Evolutionary conservation across 1,140 invertebrate genomes (phyloP).

Genomic region (Belonocnema kinseyi): DNA sequence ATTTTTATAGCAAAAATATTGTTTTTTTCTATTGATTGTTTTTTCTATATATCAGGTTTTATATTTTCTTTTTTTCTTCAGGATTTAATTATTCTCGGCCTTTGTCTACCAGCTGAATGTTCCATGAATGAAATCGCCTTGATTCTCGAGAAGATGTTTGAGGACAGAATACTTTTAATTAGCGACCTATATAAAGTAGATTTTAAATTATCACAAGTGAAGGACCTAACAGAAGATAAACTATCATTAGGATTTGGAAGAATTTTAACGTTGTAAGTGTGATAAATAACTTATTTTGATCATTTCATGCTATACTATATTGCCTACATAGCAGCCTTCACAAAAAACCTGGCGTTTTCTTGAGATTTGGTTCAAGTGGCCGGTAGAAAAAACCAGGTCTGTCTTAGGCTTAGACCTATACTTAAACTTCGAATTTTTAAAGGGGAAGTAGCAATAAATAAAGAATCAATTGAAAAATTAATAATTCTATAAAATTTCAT

Average conservation of each 20-base stretch:
- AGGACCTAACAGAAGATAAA: constrained; percentile 57
- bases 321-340: too few relatives aligned
- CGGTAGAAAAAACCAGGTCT: too few relatives aligned
- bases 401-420: too few relatives aligned
- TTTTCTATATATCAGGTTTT: not conserved
- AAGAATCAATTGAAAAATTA: too few relatives aligned
- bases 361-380: too few relatives aligned
- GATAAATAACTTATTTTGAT: not conserved
- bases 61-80: constrained; percentile 39
- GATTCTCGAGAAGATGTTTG: constrained; percentile 59
- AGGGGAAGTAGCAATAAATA: too few relatives aligned
- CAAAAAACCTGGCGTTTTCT: too few relatives aligned
- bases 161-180: constrained; percentile 52
- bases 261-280: constrained; percentile 13
- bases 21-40: not conserved
- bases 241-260: constrained; percentile 38
- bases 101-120: constrained; percentile 69
- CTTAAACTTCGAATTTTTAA: too few relatives aligned
- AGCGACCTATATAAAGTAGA: constrained; percentile 59
- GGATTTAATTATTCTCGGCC: constrained; percentile 65
- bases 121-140: constrained; percentile 49
- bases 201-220: constrained; percentile 59
- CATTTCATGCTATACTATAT: too few relatives aligned
- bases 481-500: too few relatives aligned
- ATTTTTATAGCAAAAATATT: not conserved